Evolutionary conservation across 2,888 invertebrate species (phyloP).

Genomic region (Agrochola lota): DNA sequence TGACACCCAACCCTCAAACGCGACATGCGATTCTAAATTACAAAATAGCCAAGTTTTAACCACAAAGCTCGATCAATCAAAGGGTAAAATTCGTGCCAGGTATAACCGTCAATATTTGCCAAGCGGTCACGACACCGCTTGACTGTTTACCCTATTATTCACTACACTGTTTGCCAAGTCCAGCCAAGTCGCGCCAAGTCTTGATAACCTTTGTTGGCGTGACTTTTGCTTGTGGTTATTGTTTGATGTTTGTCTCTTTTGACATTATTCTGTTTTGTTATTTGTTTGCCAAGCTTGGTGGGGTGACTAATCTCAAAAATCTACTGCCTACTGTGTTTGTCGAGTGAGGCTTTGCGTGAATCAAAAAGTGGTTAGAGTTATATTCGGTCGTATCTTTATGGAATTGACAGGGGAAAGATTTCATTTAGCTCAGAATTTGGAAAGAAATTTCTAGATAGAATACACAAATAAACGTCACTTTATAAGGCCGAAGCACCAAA

Average conservation of each 20-base stretch:
- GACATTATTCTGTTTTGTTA: conserved; percentile 67
- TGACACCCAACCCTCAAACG: conserved; percentile 45
- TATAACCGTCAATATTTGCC: conserved; percentile 85
- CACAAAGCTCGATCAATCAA: conserved; percentile 87
- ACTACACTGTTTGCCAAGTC: conserved; percentile 83
- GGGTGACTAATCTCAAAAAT: conserved; percentile 64
- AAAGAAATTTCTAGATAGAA: neutral
- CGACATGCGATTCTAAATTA: conserved; percentile 58
- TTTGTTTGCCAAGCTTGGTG: conserved; percentile 61
- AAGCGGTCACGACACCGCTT: conserved; percentile 82
- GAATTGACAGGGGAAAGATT: neutral
- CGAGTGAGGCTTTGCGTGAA: conserved; percentile 16
- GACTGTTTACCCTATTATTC: conserved; percentile 87
- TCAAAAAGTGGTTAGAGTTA: conserved; percentile 11
- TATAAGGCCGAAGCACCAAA: conserved; percentile 16
- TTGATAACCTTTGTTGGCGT: conserved; percentile 79
- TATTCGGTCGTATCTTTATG: neutral
- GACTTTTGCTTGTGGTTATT: conserved; percentile 82
- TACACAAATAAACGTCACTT: conserved; percentile 7
- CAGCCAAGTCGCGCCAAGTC: conserved; percentile 71
- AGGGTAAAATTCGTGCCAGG: conserved; percentile 83
- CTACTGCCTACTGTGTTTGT: conserved; percentile 54
- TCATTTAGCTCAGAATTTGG: neutral
- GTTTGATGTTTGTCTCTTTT: conserved; percentile 71
- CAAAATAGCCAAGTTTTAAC: conserved; percentile 69